Evolutionary conservation across 2,113 vertebrate genomes (phyloP).

Genomic region (Prunella himalayana): DNA sequence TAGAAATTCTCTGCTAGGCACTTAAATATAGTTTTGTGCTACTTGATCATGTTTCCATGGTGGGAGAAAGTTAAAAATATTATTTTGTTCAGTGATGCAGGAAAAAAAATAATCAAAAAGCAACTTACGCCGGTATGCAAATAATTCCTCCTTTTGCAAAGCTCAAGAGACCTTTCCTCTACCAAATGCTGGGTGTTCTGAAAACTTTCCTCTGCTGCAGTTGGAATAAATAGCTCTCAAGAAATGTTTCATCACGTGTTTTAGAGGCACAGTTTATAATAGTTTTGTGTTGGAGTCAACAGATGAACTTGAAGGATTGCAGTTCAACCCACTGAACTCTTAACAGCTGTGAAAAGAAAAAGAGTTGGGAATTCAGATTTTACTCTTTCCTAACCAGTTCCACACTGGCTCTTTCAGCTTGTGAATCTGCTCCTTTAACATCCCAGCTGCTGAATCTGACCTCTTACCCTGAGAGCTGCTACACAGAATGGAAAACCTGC

Average conservation of each 20-base stretch:
- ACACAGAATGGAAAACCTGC: background rate
- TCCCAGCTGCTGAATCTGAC: background rate
- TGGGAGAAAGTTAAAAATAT: background rate
- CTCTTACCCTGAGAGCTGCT: background rate
- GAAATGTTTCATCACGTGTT: conserved; percentile 77
- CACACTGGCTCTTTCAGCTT: background rate
- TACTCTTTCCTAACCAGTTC: conserved; percentile 26
- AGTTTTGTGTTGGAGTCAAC: conserved; percentile 68
- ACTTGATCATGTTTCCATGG: background rate
- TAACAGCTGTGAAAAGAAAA: conserved; percentile 68
- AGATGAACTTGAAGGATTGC: conserved; percentile 67
- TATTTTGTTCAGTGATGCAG: background rate
- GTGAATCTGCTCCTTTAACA: background rate
- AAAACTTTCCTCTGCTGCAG: conserved; percentile 63
- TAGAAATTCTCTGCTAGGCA: background rate
- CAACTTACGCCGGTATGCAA: conserved; percentile 58
- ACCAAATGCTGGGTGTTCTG: conserved; percentile 58
- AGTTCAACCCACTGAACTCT: conserved; percentile 70
- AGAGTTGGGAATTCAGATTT: conserved; percentile 20
- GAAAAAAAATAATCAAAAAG: background rate
- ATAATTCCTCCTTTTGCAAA: conserved; percentile 20
- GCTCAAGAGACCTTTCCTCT: conserved; percentile 42
- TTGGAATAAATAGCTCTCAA: conserved; percentile 77
- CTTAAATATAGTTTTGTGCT: background rate
- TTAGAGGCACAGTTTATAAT: conserved; percentile 76